Evolutionary conservation across 2,888 invertebrate genomes (phyloP).

Genomic region (Muschampia plurimacula): DNA sequence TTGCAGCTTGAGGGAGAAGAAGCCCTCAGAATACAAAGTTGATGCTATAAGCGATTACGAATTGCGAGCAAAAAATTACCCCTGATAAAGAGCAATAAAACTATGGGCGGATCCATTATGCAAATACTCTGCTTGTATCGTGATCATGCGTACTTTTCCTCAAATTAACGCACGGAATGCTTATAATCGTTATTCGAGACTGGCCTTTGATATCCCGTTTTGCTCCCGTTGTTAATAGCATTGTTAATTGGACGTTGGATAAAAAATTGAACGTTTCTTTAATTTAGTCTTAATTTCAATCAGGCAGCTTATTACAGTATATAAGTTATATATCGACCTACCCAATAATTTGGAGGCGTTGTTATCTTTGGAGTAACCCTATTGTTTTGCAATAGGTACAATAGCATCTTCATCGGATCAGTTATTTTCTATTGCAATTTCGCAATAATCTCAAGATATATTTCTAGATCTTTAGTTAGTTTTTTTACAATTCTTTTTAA

Average conservation of each 20-base stretch:
- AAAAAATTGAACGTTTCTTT: no score
- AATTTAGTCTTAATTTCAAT: no score
- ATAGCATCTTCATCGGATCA: no score
- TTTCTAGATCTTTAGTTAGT: not conserved
- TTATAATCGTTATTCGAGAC: conserved; percentile 1
- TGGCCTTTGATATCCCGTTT: not conserved
- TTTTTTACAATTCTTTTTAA: conserved; percentile 20
- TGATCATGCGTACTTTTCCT: conserved; percentile 21
- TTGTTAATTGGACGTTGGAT: not conserved
- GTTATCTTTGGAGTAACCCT: no score
- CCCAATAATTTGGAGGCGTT: no score
- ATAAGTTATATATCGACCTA: no score
- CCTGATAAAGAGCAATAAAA: conserved; percentile 68
- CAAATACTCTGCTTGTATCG: conserved; percentile 38
- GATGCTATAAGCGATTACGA: conserved; percentile 71
- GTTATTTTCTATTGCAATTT: no score
- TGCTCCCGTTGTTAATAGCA: not conserved
- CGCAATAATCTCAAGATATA: not conserved
- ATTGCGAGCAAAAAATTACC: conserved; percentile 69
- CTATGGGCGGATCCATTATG: conserved; percentile 48
- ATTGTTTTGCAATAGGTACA: no score
- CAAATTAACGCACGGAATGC: conserved; percentile 14
- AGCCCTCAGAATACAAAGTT: conserved; percentile 78
- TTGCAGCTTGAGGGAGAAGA: conserved; percentile 73
- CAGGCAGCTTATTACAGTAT: no score